Conservation (phyloP, 1,140 invertebrate genomes). For the Hylaeus volcanicus region DNA sequence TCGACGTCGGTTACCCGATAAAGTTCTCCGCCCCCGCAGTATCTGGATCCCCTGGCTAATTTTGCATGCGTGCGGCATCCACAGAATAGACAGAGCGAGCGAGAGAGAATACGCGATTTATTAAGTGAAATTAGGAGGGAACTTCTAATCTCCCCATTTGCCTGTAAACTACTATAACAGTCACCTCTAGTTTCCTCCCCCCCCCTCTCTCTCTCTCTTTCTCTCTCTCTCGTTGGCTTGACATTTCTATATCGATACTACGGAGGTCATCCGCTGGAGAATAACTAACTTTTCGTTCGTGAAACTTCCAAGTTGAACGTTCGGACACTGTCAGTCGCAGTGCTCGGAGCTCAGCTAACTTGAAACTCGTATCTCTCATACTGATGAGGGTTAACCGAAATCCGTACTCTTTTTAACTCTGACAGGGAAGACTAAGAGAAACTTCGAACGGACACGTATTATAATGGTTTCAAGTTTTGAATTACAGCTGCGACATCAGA, state of each 20-base stretch:
- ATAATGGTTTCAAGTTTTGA: not conserved
- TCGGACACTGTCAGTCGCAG: not conserved
- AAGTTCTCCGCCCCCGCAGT: conserved; percentile 47
- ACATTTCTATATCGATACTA: not conserved
- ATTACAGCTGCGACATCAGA: conserved; percentile 8
- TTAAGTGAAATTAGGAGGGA: conserved; percentile 57
- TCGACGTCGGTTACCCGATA: conserved; percentile 45
- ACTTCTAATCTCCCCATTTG: conserved; percentile 61
- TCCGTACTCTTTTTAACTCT: not conserved
- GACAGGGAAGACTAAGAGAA: no score
- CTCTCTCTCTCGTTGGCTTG: not conserved
- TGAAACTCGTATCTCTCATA: not conserved
- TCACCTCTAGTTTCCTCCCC: conserved; percentile 5
- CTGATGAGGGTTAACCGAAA: not conserved
- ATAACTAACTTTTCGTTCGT: not conserved
- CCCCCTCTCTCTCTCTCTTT: not conserved
- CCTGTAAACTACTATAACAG: conserved; percentile 41
- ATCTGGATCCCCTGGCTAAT: conserved; percentile 45
- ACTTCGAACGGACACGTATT: not conserved
- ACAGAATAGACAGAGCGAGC: not conserved
- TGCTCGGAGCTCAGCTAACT: no score
- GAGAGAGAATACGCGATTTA: conserved; percentile 51
- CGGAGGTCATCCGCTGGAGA: no score
- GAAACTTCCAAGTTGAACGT: not conserved
- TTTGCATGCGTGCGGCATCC: conserved; percentile 41